Conservation (phyloP, 2,113 vertebrate genomes). For the Lichenostomus cassidix region DNA sequence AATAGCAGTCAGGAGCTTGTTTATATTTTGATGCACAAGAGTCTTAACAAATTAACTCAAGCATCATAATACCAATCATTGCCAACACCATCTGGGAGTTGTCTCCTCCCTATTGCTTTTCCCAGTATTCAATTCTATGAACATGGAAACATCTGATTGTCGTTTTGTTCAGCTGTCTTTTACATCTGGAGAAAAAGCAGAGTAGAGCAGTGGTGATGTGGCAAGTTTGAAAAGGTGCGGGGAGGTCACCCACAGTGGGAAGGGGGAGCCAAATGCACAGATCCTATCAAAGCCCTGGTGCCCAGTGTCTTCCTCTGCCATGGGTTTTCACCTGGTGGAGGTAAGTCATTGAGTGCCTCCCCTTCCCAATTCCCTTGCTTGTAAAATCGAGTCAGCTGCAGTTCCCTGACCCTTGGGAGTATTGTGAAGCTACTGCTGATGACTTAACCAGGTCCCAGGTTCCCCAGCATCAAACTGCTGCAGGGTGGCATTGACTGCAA, state of each 20-base stretch:
- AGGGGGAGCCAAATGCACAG: not conserved
- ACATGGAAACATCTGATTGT: slow-evolving; percentile 5
- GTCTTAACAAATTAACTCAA: not conserved
- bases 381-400: not conserved
- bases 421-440: not conserved
- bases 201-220: not conserved
- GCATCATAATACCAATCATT: not conserved
- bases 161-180: slow-evolving; percentile 3
- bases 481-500: not conserved
- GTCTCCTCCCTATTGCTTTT: not conserved
- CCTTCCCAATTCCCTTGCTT: not conserved
- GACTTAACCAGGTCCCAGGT: not conserved
- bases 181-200: not conserved
- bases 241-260: not conserved
- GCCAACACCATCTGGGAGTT: not conserved
- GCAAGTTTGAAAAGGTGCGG: not conserved
- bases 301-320: not conserved
- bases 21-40: not conserved
- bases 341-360: not conserved
- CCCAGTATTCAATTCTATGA: not conserved
- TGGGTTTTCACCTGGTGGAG: not conserved
- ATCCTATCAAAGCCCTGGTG: not conserved
- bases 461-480: not conserved
- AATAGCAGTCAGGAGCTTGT: not conserved
- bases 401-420: not conserved